phyloP scores from a whole-genome alignment of 2,113 vertebrate genomes.

The Neopipo cinnamomea region DNA sequence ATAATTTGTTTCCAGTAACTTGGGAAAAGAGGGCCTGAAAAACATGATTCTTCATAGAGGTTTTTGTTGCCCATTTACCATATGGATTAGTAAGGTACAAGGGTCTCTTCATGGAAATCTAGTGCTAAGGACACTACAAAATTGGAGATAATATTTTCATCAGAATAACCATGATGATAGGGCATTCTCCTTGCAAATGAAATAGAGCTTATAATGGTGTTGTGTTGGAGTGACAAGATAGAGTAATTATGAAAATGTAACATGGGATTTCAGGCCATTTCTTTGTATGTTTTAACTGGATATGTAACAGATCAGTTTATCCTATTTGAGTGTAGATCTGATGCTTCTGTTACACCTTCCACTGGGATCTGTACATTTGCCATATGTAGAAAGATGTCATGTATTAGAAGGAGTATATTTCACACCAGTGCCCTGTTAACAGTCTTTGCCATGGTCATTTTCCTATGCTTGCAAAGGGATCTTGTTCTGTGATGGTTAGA shows the following conservation, averaged over 20 bases:
- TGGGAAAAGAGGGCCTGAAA: not conserved
- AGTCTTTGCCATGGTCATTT: not conserved
- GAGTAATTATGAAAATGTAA: not conserved
- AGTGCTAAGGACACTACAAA: not conserved
- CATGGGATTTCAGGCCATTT: not conserved
- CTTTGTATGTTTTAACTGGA: not conserved
- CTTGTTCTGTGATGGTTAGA: not conserved
- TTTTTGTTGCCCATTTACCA: not conserved
- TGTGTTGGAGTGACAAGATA: not conserved
- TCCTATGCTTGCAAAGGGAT: not conserved
- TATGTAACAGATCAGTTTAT: not conserved
- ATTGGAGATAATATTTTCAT: not conserved
- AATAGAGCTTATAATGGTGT: not conserved
- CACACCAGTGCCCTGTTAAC: not conserved
- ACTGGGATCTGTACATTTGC: not conserved
- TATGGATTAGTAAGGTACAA: not conserved
- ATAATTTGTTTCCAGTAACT: not conserved
- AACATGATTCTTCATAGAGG: not conserved
- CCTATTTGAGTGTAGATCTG: not conserved
- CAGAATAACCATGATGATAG: fast-evolving
- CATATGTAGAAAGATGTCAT: not conserved
- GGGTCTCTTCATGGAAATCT: not conserved
- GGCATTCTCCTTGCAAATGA: not conserved
- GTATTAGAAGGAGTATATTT: not conserved
- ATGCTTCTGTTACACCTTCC: not conserved